Conservation (phyloP, 2,113 vertebrate genomes). For the Gambusia affinis region DNA sequence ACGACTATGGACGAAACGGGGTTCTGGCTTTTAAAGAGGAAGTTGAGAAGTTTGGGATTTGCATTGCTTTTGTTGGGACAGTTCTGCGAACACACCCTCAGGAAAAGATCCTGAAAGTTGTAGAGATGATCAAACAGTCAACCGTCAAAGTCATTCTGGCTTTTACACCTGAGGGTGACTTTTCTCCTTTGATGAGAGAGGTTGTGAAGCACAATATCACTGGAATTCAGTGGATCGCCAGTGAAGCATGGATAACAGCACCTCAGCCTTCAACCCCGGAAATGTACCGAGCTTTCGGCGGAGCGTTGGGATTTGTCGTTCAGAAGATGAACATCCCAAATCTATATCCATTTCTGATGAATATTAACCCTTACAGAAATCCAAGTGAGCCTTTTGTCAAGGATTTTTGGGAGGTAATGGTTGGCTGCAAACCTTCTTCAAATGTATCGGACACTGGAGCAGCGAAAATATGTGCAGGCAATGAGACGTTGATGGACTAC, state of each 20-base stretch:
- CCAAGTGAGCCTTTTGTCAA: constrained; percentile 60
- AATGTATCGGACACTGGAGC: background rate
- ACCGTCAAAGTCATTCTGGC: constrained; percentile 79
- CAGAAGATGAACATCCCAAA: constrained; percentile 77
- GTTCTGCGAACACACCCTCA: constrained; percentile 69
- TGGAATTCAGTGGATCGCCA: constrained; percentile 83
- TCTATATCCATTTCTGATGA: constrained; percentile 64
- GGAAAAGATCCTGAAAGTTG: constrained; percentile 71
- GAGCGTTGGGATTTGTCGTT: constrained; percentile 76
- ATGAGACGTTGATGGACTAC: constrained; percentile 64
- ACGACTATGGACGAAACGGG: constrained; percentile 78
- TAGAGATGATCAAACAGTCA: constrained; percentile 75
- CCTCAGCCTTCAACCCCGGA: constrained; percentile 70
- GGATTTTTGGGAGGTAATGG: constrained; percentile 77
- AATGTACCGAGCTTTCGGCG: constrained; percentile 74
- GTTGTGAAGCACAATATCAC: constrained; percentile 78
- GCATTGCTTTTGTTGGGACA: constrained; percentile 78
- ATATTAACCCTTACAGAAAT: constrained; percentile 62
- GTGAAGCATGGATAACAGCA: constrained; percentile 80
- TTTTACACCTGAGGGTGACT: constrained; percentile 78
- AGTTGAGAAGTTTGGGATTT: constrained; percentile 73
- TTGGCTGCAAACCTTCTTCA: constrained; percentile 63
- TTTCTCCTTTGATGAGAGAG: constrained; percentile 79
- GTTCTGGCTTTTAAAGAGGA: constrained; percentile 75
- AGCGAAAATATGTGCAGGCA: constrained; percentile 61